A percentile compares a stretch with the other conserved stretches of the same genome.
phyloP scores from a whole-genome alignment of 1,140 invertebrate genomes.

The Drosophila carrolli region DNA sequence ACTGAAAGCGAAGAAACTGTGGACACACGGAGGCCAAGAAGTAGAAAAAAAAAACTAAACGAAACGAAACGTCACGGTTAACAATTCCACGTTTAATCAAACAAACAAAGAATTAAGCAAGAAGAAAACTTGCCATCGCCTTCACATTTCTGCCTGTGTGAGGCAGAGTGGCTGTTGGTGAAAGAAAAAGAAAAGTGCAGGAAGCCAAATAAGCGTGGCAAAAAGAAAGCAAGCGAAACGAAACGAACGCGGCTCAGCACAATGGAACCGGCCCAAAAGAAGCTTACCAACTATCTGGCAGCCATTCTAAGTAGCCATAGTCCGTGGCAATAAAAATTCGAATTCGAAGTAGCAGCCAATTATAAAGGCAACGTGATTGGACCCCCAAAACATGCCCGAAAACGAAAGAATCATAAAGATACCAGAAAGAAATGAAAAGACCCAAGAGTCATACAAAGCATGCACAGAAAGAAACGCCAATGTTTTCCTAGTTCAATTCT shows the following conservation, averaged over 20 bases:
- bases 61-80: conserved; percentile 74
- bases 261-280: conserved; percentile 58
- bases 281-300: conserved; percentile 42
- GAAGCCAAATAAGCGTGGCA: conserved; percentile 61
- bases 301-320: conserved; percentile 43
- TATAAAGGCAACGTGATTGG: conserved; percentile 41
- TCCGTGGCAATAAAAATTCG: conserved; percentile 42
- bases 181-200: conserved; percentile 63
- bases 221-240: conserved; percentile 69
- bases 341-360: conserved; percentile 32
- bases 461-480: conserved; percentile 10
- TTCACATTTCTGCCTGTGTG: conserved; percentile 34
- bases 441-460: conserved; percentile 12
- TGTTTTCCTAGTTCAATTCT: neutral
- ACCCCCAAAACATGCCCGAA: conserved; percentile 28
- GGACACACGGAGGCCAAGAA: conserved; percentile 5
- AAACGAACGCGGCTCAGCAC: conserved; percentile 43
- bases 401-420: conserved; percentile 28
- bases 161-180: conserved; percentile 16
- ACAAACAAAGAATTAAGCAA: conserved; percentile 60
- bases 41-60: conserved; percentile 20
- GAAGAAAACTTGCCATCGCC: conserved; percentile 48
- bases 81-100: conserved; percentile 79
- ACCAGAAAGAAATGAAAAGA: conserved; percentile 21
- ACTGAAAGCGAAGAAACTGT: conserved; percentile 13